phyloP scores from a whole-genome alignment of 2,888 invertebrate species.

The Erannis defoliaria region DNA sequence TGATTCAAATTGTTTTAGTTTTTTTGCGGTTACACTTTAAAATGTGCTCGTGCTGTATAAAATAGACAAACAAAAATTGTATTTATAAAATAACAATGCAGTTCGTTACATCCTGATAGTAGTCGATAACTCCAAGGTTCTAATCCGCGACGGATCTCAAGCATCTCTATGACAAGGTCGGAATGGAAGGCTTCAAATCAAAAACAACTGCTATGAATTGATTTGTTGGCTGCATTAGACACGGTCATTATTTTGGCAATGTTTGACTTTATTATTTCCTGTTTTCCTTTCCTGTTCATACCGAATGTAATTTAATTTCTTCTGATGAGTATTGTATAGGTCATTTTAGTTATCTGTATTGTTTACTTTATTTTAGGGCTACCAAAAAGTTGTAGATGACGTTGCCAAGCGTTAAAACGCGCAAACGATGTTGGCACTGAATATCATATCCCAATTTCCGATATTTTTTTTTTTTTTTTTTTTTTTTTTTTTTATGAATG shows the following conservation, averaged over 20 bases:
- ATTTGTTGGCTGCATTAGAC: conserved; percentile 23
- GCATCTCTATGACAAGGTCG: conserved; percentile 74
- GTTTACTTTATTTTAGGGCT: no score
- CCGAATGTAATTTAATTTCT: background rate
- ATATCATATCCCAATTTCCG: no score
- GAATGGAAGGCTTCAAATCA: conserved; percentile 47
- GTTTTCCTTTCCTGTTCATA: conserved; percentile 4
- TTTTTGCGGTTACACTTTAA: no score
- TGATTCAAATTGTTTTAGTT: no score
- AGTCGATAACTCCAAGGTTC: conserved; percentile 75
- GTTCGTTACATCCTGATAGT: conserved; percentile 74
- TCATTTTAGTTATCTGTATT: no score
- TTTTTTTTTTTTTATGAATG: no score
- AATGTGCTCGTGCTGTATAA: no score
- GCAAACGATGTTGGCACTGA: no score
- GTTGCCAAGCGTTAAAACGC: no score
- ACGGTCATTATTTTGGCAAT: conserved; percentile 18
- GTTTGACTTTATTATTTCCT: background rate
- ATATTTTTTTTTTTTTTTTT: no score
- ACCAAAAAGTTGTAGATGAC: no score
- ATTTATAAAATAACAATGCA: conserved; percentile 61
- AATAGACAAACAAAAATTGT: background rate
- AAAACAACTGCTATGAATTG: conserved; percentile 28
- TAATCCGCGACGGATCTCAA: conserved; percentile 60
- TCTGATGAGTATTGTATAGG: background rate